These are phyloP conservation scores for Panthera uncia DNA, from an alignment of 2,113 vertebrate genomes.

Conservation along the genomic window DNA sequence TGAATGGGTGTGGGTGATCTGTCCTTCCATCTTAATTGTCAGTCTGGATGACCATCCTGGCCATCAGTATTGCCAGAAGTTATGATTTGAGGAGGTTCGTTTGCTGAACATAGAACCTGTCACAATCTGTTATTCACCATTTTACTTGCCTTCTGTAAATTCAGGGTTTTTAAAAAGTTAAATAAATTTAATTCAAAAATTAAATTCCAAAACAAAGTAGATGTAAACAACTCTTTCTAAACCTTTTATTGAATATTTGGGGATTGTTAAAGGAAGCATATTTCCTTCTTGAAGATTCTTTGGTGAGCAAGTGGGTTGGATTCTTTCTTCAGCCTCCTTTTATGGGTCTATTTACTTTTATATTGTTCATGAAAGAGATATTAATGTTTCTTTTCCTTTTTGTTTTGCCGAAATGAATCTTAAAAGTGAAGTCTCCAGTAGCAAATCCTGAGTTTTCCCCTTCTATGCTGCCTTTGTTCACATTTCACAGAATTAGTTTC, in stretches of 20 bases:
- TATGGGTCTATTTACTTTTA: conserved; percentile 43
- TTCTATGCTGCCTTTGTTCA: background rate
- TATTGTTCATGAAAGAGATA: background rate
- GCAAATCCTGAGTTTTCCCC: background rate
- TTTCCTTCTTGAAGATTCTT: background rate
- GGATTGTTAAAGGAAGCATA: background rate
- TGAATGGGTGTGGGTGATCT: background rate
- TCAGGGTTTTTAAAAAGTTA: background rate
- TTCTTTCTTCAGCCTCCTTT: conserved; percentile 36
- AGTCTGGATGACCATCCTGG: background rate
- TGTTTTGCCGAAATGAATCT: conserved; percentile 43
- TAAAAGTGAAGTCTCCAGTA: conserved; percentile 30
- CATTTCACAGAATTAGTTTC: conserved; percentile 19
- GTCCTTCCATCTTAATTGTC: background rate
- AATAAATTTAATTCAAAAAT: background rate
- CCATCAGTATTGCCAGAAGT: accelerated
- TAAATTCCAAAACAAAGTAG: conserved; percentile 5
- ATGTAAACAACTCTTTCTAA: background rate
- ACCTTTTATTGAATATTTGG: background rate
- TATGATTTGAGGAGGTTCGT: background rate
- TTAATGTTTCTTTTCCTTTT: background rate
- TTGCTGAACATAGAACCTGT: background rate
- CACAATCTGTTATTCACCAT: background rate
- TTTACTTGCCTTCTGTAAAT: conserved; percentile 20
- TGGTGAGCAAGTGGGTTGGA: conserved; percentile 33